Evolutionary conservation across 1,140 invertebrate species (phyloP), one percentile per base, ranked within the genome.

Genomic region (Fopius arisanus): DNA sequence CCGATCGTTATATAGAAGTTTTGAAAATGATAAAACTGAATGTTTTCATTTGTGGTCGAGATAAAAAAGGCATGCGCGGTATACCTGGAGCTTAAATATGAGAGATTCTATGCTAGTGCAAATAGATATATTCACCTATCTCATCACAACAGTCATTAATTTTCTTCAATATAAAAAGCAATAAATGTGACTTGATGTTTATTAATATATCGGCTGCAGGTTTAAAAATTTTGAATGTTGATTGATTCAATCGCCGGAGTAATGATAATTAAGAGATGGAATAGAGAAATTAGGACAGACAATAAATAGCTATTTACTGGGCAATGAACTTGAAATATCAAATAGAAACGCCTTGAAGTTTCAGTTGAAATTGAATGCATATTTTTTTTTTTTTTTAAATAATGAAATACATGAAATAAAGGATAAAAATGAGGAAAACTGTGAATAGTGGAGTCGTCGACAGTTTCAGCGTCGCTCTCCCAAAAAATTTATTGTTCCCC

Each of bases 51-150:
- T 37, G 12, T 67, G 12, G n/a, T 37, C 21, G n/a, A 67, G 26
- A n/a, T 67, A 33, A 67, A 67, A 66, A 67, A 67, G 65, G 65
- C 65, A 63, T 63, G 65, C 65, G 65, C 29, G 29, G 37, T 67
- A 67, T 67, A 67, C 65, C 65, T 67, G 65, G 65, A 67, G 31
- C 31, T 33, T 16, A 28, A 65, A 65, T 40, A 33, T 33, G 19
- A 21, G 43, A 51, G 6, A 16, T 67, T 67, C 65, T 67, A 41
- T 67, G 31, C 65, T 9, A 14, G 19, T 31, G 31, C 16, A 19
- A 21, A 14, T 31, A 37, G 26, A 67, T 31, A 10, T 16, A 33
- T 37, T 48, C 4, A 48, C 23, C 3, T 37, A 37, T 31, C 4
- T 48, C 65, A 16, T 31, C 37, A 70, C 19, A 70, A 54, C 28